Base-by-base conservation (phyloP, 2,797 vertebrate genomes). In the Leuciscus waleckii region DNA sequence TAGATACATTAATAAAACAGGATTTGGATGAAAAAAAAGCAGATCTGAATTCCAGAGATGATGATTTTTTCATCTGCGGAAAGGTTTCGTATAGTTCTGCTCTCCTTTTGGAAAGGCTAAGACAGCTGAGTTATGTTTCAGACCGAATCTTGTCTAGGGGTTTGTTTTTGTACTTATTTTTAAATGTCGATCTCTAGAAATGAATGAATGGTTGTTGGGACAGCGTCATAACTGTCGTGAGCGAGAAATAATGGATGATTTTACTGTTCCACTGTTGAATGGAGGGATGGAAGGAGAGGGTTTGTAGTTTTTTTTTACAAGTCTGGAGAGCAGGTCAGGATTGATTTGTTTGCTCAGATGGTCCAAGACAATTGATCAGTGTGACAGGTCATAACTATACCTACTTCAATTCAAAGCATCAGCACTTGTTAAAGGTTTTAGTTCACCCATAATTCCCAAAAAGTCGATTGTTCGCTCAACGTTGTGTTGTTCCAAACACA, bases 1-100 rank as follows among this genome's bases (percentile, higher is more conserved):
- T 74, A 86, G 65, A 63, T 82, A 41, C 74, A 65, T 67, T 86
- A 77, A 61, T 78, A 73, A 86, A 86, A 79, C 74, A 39, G 51
- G 54, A 79, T 79, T 73, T 85, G 83, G 51, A 77, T 67, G 65
- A 85, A n/a, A 17, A 71, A 71, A 79, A 70, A 49, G 58, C 65
- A 76, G 73, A 69, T 79, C 37, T 79, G 83, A 85, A 71, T 84
- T 61, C 75, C 68, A 78, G 41, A 69, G 75, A 39, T 79, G 74
- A 84, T 84, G 75, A 35, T 63, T 23, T 65, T 79, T 65, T 37
- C 81, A 70, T 86, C 71, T 35, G 79, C 19, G 19, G 43, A 39
- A 86, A 65, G 41, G 77, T 83, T 83, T 63, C 51, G 26, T 73
- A 49, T 46, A 71, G 39, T 74, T 46, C 70, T 65, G 56, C 21